Evolutionary conservation across 2,888 invertebrate species (phyloP).

Genomic region (Schizaphis graminum): DNA sequence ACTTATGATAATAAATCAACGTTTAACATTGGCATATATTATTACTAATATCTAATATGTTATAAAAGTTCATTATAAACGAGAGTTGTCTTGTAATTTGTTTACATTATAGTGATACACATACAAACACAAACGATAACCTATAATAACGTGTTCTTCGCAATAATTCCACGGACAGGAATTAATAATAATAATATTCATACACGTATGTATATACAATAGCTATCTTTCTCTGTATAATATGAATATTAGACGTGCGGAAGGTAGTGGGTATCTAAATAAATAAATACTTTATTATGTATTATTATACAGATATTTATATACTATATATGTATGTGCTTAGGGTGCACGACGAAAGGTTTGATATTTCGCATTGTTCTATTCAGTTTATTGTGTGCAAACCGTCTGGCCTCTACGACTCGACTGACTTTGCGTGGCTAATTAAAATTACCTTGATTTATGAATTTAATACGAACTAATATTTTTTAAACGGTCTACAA

Average conservation of each 20-base stretch:
- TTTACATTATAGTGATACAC: neutral
- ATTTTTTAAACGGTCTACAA: conserved; percentile 33
- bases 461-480: conserved; percentile 33
- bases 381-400: conserved; percentile 24
- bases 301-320: neutral
- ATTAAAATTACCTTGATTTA: conserved; percentile 44
- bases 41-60: too few relatives aligned
- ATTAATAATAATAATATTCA: neutral
- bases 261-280: neutral
- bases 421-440: conserved; percentile 3
- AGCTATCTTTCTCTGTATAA: neutral
- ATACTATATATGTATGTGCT: neutral
- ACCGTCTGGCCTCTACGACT: conserved; percentile 36
- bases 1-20: too few relatives aligned
- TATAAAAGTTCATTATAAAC: too few relatives aligned
- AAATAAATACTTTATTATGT: neutral
- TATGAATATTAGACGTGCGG: neutral
- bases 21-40: too few relatives aligned
- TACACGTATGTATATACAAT: neutral
- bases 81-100: neutral
- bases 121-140: neutral
- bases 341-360: neutral
- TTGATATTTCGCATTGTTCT: conserved; percentile 34
- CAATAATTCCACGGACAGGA: neutral
- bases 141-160: neutral